phyloP scores from a whole-genome alignment of 2,113 vertebrate species.

The Theristicus caerulescens region DNA sequence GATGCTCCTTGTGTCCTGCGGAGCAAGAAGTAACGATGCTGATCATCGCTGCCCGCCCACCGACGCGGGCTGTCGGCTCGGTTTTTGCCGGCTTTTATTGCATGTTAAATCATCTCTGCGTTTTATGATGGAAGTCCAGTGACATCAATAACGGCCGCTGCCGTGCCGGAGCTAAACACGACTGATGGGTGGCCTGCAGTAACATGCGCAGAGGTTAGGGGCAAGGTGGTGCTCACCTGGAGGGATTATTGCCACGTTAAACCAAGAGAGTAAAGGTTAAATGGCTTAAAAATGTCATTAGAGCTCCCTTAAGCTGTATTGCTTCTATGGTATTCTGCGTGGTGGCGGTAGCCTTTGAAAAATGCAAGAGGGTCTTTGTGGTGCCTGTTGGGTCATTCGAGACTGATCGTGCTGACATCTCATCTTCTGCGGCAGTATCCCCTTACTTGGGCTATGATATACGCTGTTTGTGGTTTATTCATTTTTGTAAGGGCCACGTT shows the following conservation, averaged over 20 bases:
- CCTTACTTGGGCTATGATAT: fast-evolving
- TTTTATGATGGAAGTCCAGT: not conserved
- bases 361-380: fast-evolving
- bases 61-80: fast-evolving
- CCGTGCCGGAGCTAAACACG: too few species aligned
- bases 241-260: not conserved
- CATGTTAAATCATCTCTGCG: too few species aligned
- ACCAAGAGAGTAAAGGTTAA: not conserved
- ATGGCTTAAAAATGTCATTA: not conserved
- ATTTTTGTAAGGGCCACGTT: not conserved
- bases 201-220: not conserved
- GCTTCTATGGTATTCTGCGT: not conserved
- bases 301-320: not conserved
- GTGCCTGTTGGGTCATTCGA: not conserved
- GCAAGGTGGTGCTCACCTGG: not conserved
- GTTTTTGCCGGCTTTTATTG: not conserved
- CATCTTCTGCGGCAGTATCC: not conserved
- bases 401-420: not conserved
- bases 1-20: not conserved
- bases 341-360: not conserved
- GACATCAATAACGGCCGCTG: too few species aligned
- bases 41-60: not conserved
- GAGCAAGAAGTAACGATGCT: not conserved
- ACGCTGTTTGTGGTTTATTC: not conserved
- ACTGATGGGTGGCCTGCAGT: not conserved